Evolutionary conservation across 2,888 invertebrate genomes (phyloP), one percentile per base, ranked within the genome.

Genomic region (Ochropleura plecta): DNA sequence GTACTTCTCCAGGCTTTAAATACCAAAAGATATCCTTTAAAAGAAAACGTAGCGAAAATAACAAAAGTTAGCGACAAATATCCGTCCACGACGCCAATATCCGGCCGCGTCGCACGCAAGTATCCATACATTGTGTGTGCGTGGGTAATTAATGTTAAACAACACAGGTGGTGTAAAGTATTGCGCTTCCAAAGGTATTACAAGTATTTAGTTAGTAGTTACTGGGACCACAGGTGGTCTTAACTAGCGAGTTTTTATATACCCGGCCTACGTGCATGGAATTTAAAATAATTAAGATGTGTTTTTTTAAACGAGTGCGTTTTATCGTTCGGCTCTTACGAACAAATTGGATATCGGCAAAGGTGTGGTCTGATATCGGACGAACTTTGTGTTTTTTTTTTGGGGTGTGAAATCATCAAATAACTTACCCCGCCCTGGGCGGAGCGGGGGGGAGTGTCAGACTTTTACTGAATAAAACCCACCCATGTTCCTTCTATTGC

Each of bases 191-290:
- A 73, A 73, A 79, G 70, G 60, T 65, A 84, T 75, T 65, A 74
- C 75, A 71, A 20, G 84, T 70, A 84, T 84, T 80, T 84, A 84
- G 84, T 80, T 55, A 68, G 42, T 59, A 69, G 68, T 79, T 84
- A 81, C 30, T 66, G 5, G 16, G 20, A 69, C 75, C 75, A 81
- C 81, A 84, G 84, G 81, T 81, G 81, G 84, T 71, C 74, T 40
- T 80, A 84, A 84, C 51, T 71, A 57, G 20, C 51, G 20, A 10
- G n/a, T 70, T 81, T 79, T 84, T 84, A 77, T 76, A 48, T 40
- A 80, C 42, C n/a, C 0, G n/a, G 9, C 57, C 53, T 46, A 44
- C n/a, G 44, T 57, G 79, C 20, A 42, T 48, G 53, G 65, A 68
- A 62, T 83, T 71, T 18, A 49, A 83, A 64, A 67, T 78, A 78